phyloP scores from a whole-genome alignment of 1,140 invertebrate genomes.

The Ostrea edulis region DNA sequence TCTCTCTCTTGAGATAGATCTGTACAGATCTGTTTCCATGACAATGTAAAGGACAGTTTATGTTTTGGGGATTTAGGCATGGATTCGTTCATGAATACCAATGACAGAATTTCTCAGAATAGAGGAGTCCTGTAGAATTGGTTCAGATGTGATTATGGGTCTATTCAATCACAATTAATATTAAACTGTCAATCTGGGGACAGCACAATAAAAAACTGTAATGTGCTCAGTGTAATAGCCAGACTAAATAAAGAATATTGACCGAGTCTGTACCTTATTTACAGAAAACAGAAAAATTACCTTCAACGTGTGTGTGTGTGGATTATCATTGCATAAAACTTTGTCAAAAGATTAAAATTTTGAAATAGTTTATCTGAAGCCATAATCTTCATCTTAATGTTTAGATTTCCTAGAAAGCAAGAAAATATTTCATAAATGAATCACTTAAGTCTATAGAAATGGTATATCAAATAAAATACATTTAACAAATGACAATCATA shows the following conservation, averaged over 20 bases:
- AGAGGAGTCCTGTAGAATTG: neutral
- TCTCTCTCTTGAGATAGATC: neutral
- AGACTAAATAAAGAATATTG: neutral
- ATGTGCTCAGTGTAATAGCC: neutral
- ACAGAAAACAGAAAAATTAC: neutral
- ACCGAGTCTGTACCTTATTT: neutral
- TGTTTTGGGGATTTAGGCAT: neutral
- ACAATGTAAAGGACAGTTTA: neutral
- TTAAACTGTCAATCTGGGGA: neutral
- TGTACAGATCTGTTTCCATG: constrained; percentile 17
- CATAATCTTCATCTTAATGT: no score
- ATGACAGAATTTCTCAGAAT: constrained; percentile 13
- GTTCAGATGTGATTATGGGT: constrained; percentile 28
- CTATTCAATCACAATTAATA: constrained; percentile 20
- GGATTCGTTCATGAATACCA: constrained; percentile 25
- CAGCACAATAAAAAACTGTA: neutral
- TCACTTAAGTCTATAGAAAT: no score
- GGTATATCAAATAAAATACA: no score
- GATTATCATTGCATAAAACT: neutral
- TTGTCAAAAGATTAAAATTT: no score
- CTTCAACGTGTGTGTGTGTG: neutral
- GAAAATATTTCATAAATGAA: no score
- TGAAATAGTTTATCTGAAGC: no score
- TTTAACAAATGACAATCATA: no score
- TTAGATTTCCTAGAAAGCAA: no score